Evolutionary conservation across 1,140 invertebrate species (phyloP).

Genomic region (Leptinotarsa texana): DNA sequence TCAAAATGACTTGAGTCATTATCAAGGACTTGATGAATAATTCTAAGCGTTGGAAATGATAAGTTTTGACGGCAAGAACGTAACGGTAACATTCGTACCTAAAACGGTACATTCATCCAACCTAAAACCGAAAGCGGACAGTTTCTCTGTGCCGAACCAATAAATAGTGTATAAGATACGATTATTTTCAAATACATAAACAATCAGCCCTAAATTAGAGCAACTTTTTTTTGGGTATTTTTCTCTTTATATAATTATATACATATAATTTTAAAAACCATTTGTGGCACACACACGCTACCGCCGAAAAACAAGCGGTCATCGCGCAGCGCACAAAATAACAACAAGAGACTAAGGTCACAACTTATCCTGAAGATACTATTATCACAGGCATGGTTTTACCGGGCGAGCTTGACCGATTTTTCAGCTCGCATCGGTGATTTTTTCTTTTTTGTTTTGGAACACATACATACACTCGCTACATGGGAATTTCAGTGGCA

Average conservation of each 20-base stretch:
- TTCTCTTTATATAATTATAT: conserved; percentile 51
- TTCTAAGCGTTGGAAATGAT: too few species aligned
- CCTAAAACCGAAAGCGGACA: conserved; percentile 12
- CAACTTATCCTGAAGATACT: conserved; percentile 61
- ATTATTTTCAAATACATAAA: conserved; percentile 54
- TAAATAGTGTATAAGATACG: conserved; percentile 54
- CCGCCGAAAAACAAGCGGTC: conserved; percentile 41
- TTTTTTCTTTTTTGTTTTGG: conserved; percentile 24
- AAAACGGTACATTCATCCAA: conserved; percentile 36
- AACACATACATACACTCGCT: conserved; percentile 33
- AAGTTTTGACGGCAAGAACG: too few species aligned
- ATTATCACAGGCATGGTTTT: conserved; percentile 60
- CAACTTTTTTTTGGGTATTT: conserved; percentile 47
- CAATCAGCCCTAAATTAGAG: conserved; percentile 53
- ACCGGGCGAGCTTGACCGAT: conserved; percentile 33
- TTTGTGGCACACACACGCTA: conserved; percentile 32
- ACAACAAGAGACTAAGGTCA: conserved; percentile 60
- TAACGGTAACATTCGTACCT: conserved; percentile 27
- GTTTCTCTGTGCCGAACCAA: conserved; percentile 34
- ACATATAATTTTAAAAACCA: conserved; percentile 57
- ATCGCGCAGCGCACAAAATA: conserved; percentile 52
- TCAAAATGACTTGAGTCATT: too few species aligned
- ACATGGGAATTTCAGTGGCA: conserved; percentile 35
- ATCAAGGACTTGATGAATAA: too few species aligned
- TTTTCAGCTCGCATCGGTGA: conserved; percentile 33